phyloP scores from a whole-genome alignment of 2,888 invertebrate genomes.

The Choreutis nemorana region DNA sequence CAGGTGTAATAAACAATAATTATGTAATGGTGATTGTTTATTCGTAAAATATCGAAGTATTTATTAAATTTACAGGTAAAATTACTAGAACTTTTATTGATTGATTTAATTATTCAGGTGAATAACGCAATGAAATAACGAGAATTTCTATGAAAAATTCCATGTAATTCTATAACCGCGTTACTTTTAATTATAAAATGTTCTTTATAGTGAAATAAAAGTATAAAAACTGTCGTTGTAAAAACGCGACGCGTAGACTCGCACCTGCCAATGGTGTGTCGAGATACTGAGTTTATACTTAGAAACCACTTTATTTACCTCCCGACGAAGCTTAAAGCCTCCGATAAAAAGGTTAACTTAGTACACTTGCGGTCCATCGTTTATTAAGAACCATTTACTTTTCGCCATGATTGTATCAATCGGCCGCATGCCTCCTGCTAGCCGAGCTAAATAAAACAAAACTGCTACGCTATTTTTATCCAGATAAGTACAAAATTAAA shows the following conservation, averaged over 20 bases:
- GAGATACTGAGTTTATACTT: constrained; percentile 62
- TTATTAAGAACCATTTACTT: constrained; percentile 58
- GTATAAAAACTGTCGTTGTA: constrained; percentile 29
- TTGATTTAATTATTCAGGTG: too few species aligned
- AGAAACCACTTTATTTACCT: constrained; percentile 64
- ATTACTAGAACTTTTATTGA: too few species aligned
- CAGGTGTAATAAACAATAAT: too few species aligned
- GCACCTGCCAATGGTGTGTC: constrained; percentile 62
- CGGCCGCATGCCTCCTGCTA: constrained; percentile 26
- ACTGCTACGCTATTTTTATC: too few species aligned
- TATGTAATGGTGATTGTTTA: too few species aligned
- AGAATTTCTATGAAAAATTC: constrained; percentile 34
- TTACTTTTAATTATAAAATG: constrained; percentile 58
- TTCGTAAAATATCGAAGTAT: too few species aligned
- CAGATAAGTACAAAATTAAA: too few species aligned
- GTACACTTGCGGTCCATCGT: constrained; percentile 45
- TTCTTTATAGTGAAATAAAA: constrained; percentile 36
- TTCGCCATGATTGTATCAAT: constrained; percentile 58
- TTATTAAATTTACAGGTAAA: too few species aligned
- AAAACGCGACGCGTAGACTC: constrained; percentile 44
- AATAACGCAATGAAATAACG: neutral
- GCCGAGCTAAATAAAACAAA: constrained; percentile 12
- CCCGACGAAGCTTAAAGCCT: constrained; percentile 53
- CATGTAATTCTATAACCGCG: constrained; percentile 34
- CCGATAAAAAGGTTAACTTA: constrained; percentile 55